A percentile compares a stretch with the other conserved stretches of the same genome.
phyloP scores from a whole-genome alignment of 2,888 invertebrate genomes.

The Drosophila kokeensis region DNA sequence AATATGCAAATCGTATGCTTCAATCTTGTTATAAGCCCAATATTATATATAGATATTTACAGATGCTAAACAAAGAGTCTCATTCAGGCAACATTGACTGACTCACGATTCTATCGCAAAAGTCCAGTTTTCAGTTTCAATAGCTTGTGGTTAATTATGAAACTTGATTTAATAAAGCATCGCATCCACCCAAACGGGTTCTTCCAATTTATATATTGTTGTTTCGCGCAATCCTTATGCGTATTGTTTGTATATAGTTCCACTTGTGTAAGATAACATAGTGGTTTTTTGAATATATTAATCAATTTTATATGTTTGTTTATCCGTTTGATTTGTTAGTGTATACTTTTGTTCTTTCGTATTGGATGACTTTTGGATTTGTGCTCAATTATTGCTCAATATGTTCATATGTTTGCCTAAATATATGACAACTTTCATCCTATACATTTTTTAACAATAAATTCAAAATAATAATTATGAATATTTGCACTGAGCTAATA shows the following conservation, averaged over 20 bases:
- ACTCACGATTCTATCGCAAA: constrained; percentile 29
- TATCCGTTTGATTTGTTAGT: neutral
- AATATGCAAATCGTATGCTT: constrained; percentile 45
- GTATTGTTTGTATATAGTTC: constrained; percentile 14
- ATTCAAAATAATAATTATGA: neutral
- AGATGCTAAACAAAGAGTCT: constrained; percentile 27
- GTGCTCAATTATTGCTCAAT: neutral
- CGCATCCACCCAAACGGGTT: constrained; percentile 30
- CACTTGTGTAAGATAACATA: constrained; percentile 13
- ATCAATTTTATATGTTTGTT: constrained; percentile 11
- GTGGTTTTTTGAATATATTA: constrained; percentile 26
- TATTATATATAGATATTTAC: constrained; percentile 26
- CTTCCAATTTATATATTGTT: constrained; percentile 1
- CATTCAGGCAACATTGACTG: constrained; percentile 28
- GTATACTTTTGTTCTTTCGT: constrained; percentile 1
- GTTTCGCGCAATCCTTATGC: constrained; percentile 17
- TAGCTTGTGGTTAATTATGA: constrained; percentile 12
- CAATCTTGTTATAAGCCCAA: constrained; percentile 16
- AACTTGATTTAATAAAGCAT: constrained; percentile 8
- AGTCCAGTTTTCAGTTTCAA: constrained; percentile 11
- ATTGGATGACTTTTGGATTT: neutral
- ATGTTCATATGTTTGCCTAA: neutral
- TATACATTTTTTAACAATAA: neutral
- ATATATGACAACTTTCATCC: neutral
- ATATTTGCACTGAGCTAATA: neutral